Evolutionary conservation across 23 tunicate genomes (phyloP).

Genomic region (Halocynthia aurantium): DNA sequence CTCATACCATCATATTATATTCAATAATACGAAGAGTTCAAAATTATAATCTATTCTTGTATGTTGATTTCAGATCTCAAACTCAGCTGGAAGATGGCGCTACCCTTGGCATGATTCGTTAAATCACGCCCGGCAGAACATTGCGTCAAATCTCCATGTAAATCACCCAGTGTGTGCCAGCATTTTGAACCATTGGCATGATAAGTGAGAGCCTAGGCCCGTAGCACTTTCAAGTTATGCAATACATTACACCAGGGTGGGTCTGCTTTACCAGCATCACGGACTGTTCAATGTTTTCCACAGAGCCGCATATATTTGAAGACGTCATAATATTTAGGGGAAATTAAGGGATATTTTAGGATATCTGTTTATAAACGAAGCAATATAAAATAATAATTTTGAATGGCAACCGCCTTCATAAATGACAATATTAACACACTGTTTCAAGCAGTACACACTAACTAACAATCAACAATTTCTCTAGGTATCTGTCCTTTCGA

Average conservation of each 20-base stretch:
- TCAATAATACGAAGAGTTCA: too few relatives aligned
- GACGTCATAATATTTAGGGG: neutral
- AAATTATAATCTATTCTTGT: neutral
- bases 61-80: conserved; percentile 23
- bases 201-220: conserved; percentile 4
- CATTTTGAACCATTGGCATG: conserved; percentile 42
- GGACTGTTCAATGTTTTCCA: too few relatives aligned
- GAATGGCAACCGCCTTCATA: too few relatives aligned
- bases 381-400: too few relatives aligned
- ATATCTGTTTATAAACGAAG: neutral
- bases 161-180: conserved; percentile 65
- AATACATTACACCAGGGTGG: too few relatives aligned
- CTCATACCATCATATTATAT: too few relatives aligned
- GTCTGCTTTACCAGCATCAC: too few relatives aligned
- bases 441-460: neutral
- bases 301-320: too few relatives aligned
- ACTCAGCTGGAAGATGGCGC: conserved; percentile 75
- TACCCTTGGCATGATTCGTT: conserved; percentile 84
- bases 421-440: too few relatives aligned
- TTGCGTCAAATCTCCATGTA: conserved; percentile 29
- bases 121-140: conserved; percentile 33
- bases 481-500: conserved; percentile 50
- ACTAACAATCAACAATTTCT: neutral
- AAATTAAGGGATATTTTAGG: neutral
- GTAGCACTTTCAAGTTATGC: too few relatives aligned